A percentile compares a stretch with the other conserved stretches of the same genome.
Conservation (phyloP, 1,140 invertebrate species). For the Phymastichus coffea region DNA sequence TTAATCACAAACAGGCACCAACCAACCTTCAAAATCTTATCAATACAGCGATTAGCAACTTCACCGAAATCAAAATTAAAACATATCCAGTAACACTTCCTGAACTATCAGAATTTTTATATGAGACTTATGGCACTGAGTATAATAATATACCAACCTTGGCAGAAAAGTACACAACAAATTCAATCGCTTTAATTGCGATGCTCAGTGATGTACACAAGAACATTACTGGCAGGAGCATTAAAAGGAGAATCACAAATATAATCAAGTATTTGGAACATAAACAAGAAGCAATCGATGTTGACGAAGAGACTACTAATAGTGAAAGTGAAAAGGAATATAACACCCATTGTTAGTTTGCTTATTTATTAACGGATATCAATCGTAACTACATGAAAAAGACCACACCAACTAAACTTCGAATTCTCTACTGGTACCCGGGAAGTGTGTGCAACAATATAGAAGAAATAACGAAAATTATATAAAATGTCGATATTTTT, state of each 20-base stretch:
- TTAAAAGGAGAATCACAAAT: neutral
- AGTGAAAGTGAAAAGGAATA: neutral
- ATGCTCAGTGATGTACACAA: neutral
- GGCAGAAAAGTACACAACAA: neutral
- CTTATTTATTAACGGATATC: no score
- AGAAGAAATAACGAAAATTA: neutral
- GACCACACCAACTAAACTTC: no score
- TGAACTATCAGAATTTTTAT: neutral
- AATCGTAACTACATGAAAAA: no score
- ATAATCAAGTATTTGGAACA: neutral
- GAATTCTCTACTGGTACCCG: neutral
- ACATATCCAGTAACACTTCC: no score
- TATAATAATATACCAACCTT: neutral
- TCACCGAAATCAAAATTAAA: no score
- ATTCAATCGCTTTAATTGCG: neutral
- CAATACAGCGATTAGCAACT: no score
- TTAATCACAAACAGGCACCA: no score
- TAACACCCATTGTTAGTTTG: no score
- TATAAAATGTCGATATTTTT: no score
- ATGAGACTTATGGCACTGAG: neutral
- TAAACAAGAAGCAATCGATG: neutral
- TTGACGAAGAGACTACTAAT: no score
- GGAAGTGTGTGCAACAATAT: neutral
- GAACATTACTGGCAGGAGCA: neutral
- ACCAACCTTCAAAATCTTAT: no score